A percentile compares a stretch with the other conserved stretches of the same genome.
Evolutionary conservation across 2,888 invertebrate genomes (phyloP).

Genomic region (Meliscaeva auricollis): DNA sequence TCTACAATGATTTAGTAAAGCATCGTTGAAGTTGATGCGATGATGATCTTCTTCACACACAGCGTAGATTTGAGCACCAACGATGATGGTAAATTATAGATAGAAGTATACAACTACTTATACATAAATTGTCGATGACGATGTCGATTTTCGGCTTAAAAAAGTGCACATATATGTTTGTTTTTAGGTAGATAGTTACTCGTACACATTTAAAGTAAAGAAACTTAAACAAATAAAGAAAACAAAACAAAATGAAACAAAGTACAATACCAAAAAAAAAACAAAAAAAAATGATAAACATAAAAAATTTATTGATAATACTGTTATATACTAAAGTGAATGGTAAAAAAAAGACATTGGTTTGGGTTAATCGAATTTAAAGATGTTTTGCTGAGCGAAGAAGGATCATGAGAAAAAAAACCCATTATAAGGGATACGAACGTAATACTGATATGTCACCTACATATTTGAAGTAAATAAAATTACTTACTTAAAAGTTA

Average conservation of each 20-base stretch:
- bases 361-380: constrained; percentile 4
- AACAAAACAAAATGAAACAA: background rate
- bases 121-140: constrained; percentile 11
- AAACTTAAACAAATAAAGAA: constrained; percentile 11
- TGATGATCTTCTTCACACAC: constrained; percentile 22
- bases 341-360: constrained; percentile 1
- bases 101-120: background rate
- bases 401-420: constrained; percentile 38
- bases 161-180: background rate
- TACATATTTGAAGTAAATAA: too few species aligned
- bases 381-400: constrained; percentile 24
- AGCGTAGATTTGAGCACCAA: constrained; percentile 21
- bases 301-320: constrained; percentile 56
- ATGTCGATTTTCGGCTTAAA: constrained; percentile 26
- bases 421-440: constrained; percentile 28
- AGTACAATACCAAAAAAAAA: constrained; percentile 8
- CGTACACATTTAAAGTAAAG: constrained; percentile 32
- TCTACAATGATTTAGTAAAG: constrained; percentile 44
- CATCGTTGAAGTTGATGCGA: constrained; percentile 46
- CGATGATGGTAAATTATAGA: constrained; percentile 10
- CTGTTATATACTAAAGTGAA: constrained; percentile 15
- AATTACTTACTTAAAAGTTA: too few species aligned
- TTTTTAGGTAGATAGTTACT: constrained; percentile 23
- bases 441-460: too few species aligned
- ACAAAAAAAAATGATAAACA: constrained; percentile 66